Evolutionary conservation across 2,113 vertebrate species (phyloP), one percentile per base, ranked within the genome.

Genomic region (Pelodiscus sinensis): DNA sequence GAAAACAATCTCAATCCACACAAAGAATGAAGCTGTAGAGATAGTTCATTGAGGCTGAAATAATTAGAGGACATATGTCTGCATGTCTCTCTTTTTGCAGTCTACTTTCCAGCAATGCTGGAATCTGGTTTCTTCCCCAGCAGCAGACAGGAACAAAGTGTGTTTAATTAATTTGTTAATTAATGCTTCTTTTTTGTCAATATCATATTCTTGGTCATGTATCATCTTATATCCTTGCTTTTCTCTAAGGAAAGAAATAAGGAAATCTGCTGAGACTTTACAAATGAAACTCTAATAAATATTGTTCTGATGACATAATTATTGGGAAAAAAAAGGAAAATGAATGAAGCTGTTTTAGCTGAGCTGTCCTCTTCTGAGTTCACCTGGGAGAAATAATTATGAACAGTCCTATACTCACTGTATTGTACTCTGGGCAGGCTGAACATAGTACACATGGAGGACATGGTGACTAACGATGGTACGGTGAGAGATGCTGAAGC

Each of bases 131-230:
- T 85, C 3, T 81, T 81, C 38, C 68, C 89, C 94, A 81, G 55
- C 54, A 81, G 44, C 44, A 44, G 38, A 94, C 92, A 89, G 71
- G 75, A 93, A 82, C n/a, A 94, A 88, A 91, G 82, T 81, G 81
- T 92, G 73, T 90, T 55, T 93, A 92, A 96, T 94, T 93, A 92
- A 93, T 95, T 94, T 92, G 80, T 93, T 97, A 97, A 95, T 94
- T 90, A 95, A 96, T 94, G 68, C 13, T 80, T 95, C 31, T 60
- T 92, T 92, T 91, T 91, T 95, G 95, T 84, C 93, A 93, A 18
- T 55, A 90, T 92, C 73, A 56, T 92, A 90, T 83, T 94, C 35
- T 52, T 94, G 55, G 62, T 94, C 65, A 95, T 88, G 89, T 85
- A 94, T 94, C 29, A 79, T 75, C 62, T 92, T 91, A 57, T 85